Conservation (phyloP, 2,888 invertebrate species). For the Phrixothrix hirtus region DNA sequence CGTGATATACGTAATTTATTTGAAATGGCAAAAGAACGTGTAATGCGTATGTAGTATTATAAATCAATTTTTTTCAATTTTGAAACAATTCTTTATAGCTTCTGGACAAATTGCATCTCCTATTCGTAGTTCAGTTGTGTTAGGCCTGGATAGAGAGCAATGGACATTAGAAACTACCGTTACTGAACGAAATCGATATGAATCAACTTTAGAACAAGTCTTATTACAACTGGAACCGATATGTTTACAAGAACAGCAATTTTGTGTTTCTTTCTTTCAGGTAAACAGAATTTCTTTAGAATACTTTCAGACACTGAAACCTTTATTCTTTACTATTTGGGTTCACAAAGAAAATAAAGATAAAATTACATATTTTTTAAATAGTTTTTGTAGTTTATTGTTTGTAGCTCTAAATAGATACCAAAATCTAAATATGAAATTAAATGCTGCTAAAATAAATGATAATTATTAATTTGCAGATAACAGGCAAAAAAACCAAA, state of each 20-base stretch:
- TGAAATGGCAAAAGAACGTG: constrained; percentile 69
- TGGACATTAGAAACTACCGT: constrained; percentile 67
- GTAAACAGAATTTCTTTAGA: constrained; percentile 56
- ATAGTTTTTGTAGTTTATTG: too few species aligned
- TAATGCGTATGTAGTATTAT: constrained; percentile 45
- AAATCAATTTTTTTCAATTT: constrained; percentile 1
- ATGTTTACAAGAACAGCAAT: constrained; percentile 92
- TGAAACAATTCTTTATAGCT: constrained; percentile 11
- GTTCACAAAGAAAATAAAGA: too few species aligned
- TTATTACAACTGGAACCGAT: constrained; percentile 87
- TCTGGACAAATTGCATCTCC: constrained; percentile 44
- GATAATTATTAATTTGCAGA: too few species aligned
- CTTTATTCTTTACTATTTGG: not conserved
- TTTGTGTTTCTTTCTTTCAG: constrained; percentile 91
- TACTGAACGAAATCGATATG: constrained; percentile 63
- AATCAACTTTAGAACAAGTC: constrained; percentile 79
- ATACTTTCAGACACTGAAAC: constrained; percentile 49
- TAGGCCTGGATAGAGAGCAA: constrained; percentile 67
- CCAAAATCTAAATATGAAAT: too few species aligned
- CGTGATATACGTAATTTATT: constrained; percentile 80
- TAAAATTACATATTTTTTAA: too few species aligned
- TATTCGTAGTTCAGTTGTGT: constrained; percentile 47
- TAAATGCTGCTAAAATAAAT: too few species aligned
- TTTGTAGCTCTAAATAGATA: too few species aligned
- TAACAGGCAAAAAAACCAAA: too few species aligned